phyloP scores from a whole-genome alignment of 2,797 vertebrate species.

The Trachops cirrhosus region DNA sequence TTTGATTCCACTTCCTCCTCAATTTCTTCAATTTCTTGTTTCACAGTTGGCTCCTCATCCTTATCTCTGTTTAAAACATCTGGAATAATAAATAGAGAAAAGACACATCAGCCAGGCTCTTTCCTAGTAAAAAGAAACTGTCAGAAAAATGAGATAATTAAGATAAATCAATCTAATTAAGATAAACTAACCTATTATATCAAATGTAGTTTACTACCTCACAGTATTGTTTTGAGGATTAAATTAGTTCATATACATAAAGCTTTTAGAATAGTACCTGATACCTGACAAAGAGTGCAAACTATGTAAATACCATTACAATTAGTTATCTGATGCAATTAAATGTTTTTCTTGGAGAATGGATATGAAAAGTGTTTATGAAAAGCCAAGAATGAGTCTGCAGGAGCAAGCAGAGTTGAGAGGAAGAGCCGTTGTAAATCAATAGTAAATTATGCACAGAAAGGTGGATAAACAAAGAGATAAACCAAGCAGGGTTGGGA shows the following conservation, averaged over 20 bases:
- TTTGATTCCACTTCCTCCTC: constrained; percentile 68
- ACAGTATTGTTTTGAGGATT: background rate
- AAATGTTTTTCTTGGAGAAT: constrained; percentile 17
- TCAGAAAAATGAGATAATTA: constrained; percentile 30
- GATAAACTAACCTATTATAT: background rate
- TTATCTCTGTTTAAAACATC: constrained; percentile 74
- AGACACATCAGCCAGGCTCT: constrained; percentile 23
- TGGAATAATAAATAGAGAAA: constrained; percentile 62
- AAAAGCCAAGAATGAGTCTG: background rate
- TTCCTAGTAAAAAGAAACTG: constrained; percentile 11
- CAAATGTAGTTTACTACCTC: background rate
- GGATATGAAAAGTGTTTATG: background rate
- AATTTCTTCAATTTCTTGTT: constrained; percentile 73
- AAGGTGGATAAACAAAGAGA: background rate
- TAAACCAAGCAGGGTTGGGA: background rate
- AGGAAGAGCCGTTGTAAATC: background rate
- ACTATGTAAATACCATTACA: background rate
- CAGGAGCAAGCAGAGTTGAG: background rate
- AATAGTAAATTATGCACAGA: background rate
- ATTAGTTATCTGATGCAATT: constrained; percentile 3
- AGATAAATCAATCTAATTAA: background rate
- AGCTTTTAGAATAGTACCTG: background rate
- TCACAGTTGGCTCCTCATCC: constrained; percentile 68
- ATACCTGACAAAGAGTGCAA: constrained; percentile 9
- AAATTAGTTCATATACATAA: background rate